Conservation (phyloP, 2,113 vertebrate species). For the Salminus brasiliensis region DNA sequence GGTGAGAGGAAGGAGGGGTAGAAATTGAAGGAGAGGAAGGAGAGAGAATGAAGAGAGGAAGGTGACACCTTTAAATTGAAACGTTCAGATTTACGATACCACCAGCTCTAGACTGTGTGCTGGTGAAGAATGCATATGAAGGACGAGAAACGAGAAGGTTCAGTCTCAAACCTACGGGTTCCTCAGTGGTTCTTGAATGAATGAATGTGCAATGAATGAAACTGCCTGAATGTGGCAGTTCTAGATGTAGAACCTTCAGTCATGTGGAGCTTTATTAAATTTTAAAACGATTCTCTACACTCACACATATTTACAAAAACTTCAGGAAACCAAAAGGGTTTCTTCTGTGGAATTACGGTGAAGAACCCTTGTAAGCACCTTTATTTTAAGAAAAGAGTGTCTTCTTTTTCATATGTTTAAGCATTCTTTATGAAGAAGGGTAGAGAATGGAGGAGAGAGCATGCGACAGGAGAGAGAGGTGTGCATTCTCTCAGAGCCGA, state of each 20-base stretch:
- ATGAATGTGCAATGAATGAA: no score
- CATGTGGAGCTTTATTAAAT: no score
- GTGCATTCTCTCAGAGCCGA: constrained; percentile 38
- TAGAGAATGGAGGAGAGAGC: no score
- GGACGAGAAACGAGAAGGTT: background rate
- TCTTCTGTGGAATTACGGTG: no score
- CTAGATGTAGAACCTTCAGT: no score
- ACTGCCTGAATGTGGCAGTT: no score
- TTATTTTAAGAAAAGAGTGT: background rate
- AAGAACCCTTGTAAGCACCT: background rate
- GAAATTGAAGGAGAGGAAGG: background rate
- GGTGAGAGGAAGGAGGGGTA: background rate
- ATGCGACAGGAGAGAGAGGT: constrained; percentile 9
- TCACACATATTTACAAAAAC: background rate
- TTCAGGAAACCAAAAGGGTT: background rate
- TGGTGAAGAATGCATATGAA: background rate
- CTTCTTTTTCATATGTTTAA: constrained; percentile 13
- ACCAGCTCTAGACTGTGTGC: background rate
- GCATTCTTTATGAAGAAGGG: background rate
- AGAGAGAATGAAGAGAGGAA: no score
- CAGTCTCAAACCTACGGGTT: background rate
- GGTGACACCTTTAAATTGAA: constrained; percentile 38
- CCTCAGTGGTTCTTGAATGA: background rate
- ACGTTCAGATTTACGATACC: constrained; percentile 24
- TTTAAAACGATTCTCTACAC: no score